Base-by-base conservation (phyloP, 2,797 vertebrate species). In the Sciurus vulgaris region DNA sequence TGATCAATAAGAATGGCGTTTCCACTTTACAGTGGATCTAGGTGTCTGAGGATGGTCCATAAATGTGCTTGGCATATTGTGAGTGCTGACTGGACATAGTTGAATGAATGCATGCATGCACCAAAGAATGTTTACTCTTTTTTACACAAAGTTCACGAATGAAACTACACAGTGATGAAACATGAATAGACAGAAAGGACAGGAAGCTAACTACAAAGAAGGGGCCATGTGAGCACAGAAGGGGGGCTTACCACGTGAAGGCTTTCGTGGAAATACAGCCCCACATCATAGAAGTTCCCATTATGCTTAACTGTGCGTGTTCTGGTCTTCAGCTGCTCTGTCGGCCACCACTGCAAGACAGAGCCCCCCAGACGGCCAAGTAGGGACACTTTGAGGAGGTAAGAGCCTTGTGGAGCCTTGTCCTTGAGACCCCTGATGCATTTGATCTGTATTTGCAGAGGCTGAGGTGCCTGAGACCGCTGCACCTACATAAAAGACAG, bases 381-480 rank as follows among this genome's bases (percentile, higher is more conserved):
- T 83, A 99, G 97, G 79, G 98, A 98, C 98, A 99, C 97, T 67
- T 97, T 99, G 93, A 99, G 97, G 17, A 97, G 49, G 90, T 99
- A 99, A 81, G 95, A 98, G 78, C 99, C 99, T 97, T 97, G 98
- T 30, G 99, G 99, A 67, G 99, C 98, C 96, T 99, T 99, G 98
- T 99, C 99, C 97, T 99, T 99, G 94, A 99, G 98, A 49, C 99
- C 99, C 65, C 99, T 98, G 33, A 99, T 96, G 97, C 99, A 99
- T 92, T 98, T 98, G 92, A 99, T 65, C 11, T 95, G 97, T 92
- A 99, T 98, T 96, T 99, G 98, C 96, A 99, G 96, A 1, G 95
- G 97, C 96, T 99, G 99, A 0, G 97, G 98, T 26, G 56, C 91
- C 70, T 82, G 86, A 65, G 89, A 97, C 96, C 86, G 97, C 85